These are phyloP conservation scores for Ceratina australensis DNA, from an alignment of 1,140 invertebrate genomes.

Conservation along the genomic window DNA sequence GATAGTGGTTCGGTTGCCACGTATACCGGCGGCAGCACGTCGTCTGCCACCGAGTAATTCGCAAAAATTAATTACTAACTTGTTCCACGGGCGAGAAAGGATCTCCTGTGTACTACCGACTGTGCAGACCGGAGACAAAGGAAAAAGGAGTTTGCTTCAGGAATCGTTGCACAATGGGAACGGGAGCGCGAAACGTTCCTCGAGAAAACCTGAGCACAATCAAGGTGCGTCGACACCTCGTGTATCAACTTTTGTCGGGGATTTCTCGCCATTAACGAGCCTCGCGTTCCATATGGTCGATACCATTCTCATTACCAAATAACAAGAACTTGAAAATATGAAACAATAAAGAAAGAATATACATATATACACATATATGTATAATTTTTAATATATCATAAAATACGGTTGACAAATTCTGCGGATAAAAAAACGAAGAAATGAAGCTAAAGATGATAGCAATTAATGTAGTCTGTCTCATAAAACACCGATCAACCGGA, in stretches of 20 bases:
- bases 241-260: slow-evolving; percentile 28
- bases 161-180: slow-evolving; percentile 65
- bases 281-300: no score
- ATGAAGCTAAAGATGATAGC: neutral
- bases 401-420: no score
- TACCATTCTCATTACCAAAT: neutral
- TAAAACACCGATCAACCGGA: neutral
- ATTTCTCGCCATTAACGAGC: slow-evolving; percentile 6
- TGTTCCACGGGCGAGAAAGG: slow-evolving; percentile 65
- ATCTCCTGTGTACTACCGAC: slow-evolving; percentile 55
- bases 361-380: no score
- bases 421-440: no score
- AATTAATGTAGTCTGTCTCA: neutral
- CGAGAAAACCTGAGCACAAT: slow-evolving; percentile 43
- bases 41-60: slow-evolving; percentile 75
- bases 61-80: slow-evolving; percentile 78
- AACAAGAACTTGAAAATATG: neutral
- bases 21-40: slow-evolving; percentile 68
- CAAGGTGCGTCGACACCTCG: slow-evolving; percentile 32
- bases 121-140: slow-evolving; percentile 54
- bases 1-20: slow-evolving; percentile 69
- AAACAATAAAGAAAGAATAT: no score
- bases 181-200: slow-evolving; percentile 43
- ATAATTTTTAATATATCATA: no score
- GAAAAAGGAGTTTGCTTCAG: slow-evolving; percentile 64